Evolutionary conservation across 2,888 invertebrate species (phyloP), one percentile per base, ranked within the genome.

Genomic region (Quadroppia sp.): DNA sequence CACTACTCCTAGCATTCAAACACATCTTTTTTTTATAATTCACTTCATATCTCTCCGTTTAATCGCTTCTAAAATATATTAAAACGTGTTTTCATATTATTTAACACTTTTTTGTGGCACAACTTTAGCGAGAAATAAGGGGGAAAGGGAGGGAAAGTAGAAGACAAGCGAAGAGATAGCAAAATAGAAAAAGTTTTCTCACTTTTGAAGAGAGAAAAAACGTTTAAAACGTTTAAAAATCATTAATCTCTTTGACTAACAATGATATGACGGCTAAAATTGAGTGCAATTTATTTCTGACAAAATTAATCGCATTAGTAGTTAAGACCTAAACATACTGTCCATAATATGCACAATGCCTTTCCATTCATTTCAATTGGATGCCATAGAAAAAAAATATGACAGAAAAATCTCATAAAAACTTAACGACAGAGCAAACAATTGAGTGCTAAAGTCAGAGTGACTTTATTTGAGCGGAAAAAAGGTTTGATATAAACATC

Each of bases 61-160:
- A 45, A 69, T 69, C 69, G 40, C 23, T 42, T 45, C 45, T 45
- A 40, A 25, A 25, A 69, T 25, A 69, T 36, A 45, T 69, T 69
- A 42, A 69, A 69, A 69, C 69, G 25, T 45, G 69, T 69, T 69
- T 45, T 69, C 40, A 42, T 42, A 69, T 69, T 25, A 45, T 69
- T 64, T 64, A 64, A 64, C 61, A 64, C 61, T 64, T 64, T 36
- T 56, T 56, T 20, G 53, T 23, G 23, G 23, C 53, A 23, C 53
- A 53, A 17, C 53, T 25, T 6, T 25, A 25, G 25, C 9, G 23
- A 17, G 53, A n/a, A 25, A 1, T 45, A 9, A 36, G 36, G 9
- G 6, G 6, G 4, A 9, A 36, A 4, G 6, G 4, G 36, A 36
- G 36, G 36, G 36, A 4, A 4, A 36, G 36, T 7, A 36, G 36